Percentiles rank a stretch among this genome's conserved stretches.
Conservation (phyloP, 2,888 invertebrate genomes). For the Campaea margaritaria region DNA sequence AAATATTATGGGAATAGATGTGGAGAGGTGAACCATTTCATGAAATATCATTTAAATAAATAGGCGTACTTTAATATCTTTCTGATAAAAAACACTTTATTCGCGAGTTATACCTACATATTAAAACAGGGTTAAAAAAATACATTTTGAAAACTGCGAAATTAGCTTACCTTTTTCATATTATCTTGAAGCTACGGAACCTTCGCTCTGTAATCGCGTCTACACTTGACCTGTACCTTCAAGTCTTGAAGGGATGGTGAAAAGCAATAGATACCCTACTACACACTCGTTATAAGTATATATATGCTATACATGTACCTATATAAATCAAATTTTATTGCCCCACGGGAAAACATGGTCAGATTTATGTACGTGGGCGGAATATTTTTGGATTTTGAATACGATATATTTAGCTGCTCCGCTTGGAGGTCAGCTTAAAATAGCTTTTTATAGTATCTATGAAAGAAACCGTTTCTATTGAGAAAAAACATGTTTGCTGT, state of each 20-base stretch:
- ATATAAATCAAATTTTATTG: slow-evolving; percentile 27
- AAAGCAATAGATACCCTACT: slow-evolving; percentile 4
- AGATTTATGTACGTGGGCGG: slow-evolving; percentile 22
- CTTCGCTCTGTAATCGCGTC: background rate
- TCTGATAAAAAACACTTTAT: too few species aligned
- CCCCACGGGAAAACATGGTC: slow-evolving; percentile 13
- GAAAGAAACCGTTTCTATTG: too few species aligned
- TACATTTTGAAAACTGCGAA: too few species aligned
- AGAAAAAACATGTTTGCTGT: too few species aligned
- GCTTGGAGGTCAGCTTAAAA: background rate
- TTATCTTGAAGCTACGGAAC: slow-evolving; percentile 1
- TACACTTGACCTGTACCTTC: background rate
- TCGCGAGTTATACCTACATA: too few species aligned
- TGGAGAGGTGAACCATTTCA: too few species aligned
- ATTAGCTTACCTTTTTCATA: too few species aligned
- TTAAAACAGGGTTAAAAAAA: too few species aligned
- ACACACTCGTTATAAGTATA: slow-evolving; percentile 1
- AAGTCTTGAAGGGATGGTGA: slow-evolving; percentile 5
- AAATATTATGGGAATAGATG: too few species aligned
- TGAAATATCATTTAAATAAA: too few species aligned
- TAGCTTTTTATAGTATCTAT: too few species aligned
- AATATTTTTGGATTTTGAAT: slow-evolving; percentile 18
- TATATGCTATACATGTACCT: slow-evolving; percentile 11
- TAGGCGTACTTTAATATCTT: too few species aligned
- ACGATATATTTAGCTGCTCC: slow-evolving; percentile 12